Percentiles rank a stretch among this genome's conserved stretches.
These are phyloP conservation scores for Eledona agricola DNA, from an alignment of 2,888 invertebrate genomes.

Conservation along the genomic window DNA sequence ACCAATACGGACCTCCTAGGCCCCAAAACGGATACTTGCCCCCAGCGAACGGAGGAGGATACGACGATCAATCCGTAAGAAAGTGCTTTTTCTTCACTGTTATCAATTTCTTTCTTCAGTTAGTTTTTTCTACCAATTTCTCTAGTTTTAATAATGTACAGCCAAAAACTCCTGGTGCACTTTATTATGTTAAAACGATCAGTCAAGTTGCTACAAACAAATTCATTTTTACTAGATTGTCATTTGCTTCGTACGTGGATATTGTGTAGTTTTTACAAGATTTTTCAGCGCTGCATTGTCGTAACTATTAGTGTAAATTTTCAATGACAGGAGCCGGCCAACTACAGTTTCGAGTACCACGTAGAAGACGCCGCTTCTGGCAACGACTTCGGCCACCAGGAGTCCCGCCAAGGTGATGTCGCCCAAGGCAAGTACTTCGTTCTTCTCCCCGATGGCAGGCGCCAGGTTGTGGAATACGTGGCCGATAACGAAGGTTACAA, in stretches of 20 bases:
- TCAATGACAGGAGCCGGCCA: slow-evolving; percentile 58
- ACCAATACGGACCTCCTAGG: slow-evolving; percentile 49
- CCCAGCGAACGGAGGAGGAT: slow-evolving; percentile 46
- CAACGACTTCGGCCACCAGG: slow-evolving; percentile 75
- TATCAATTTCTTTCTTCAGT: not conserved
- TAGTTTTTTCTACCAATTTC: not conserved
- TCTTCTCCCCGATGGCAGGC: slow-evolving; percentile 72
- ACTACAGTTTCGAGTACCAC: slow-evolving; percentile 74
- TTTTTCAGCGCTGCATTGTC: too few species aligned
- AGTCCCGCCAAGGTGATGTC: slow-evolving; percentile 71
- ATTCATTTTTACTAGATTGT: too few species aligned
- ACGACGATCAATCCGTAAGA: slow-evolving; percentile 58
- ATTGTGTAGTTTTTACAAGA: too few species aligned
- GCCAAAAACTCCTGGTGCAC: too few species aligned
- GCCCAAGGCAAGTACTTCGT: slow-evolving; percentile 76
- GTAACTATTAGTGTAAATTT: too few species aligned
- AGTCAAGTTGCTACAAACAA: too few species aligned
- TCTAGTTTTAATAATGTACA: too few species aligned
- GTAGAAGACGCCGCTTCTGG: slow-evolving; percentile 72
- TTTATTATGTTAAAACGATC: too few species aligned
- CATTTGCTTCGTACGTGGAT: too few species aligned
- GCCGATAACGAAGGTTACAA: slow-evolving; percentile 73
- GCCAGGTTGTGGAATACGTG: slow-evolving; percentile 73
- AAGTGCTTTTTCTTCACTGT: too few species aligned
- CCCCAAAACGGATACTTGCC: slow-evolving; percentile 46